Base-by-base conservation (phyloP, 2,113 vertebrate genomes). In the Procavia capensis region DNA sequence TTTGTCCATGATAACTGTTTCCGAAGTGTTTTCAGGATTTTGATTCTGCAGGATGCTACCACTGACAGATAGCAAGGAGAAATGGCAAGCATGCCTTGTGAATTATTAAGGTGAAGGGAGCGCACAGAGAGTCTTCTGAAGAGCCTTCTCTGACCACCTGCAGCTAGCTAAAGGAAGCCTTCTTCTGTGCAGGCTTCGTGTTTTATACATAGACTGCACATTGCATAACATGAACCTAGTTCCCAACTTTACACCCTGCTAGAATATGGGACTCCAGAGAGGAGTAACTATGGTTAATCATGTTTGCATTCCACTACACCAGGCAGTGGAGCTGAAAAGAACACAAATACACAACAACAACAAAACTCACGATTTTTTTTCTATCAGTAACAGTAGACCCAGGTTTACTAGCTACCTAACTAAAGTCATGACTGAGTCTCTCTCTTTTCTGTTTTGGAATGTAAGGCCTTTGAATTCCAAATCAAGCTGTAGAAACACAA, bases 151-250 rank as follows among this genome's bases (percentile, higher is more conserved):
- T 39, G 31, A 6, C 41, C 36, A 57, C 22, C n/a, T 63, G 41
- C 27, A 2, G 7, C 50, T 47, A 2, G 7, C 50, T 47, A 22
- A 24, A 64, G 16, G 9, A 27, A 45, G 13, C 2, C 39, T 24
- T n/a, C 2, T 43, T n/a, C 9, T 45, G 27, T 9, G 63, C 3
- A 9, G 9, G 2, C 25, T 0, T 34, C 5, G 9, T 2, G 7
- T 16, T 27, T 39, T n/a, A n/a, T 13, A 24, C 50, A 34, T 8
- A 5, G 34, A 1, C 24, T 20, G 6, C 47, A 43, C 20, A 3
- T 3, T 10, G 19, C 10, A 6, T 7, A 20, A 34, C 0, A 25
- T 7, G 29, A 6, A 36, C 11, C 13, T 6, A 29, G 29, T 45
- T 68, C 19, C 6, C 6, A 20, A 27, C 24, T 78, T 36, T 45